A percentile compares a stretch with the other conserved stretches of the same genome.
Conservation (phyloP, 2,888 invertebrate species). For the Cheilosia soror region DNA sequence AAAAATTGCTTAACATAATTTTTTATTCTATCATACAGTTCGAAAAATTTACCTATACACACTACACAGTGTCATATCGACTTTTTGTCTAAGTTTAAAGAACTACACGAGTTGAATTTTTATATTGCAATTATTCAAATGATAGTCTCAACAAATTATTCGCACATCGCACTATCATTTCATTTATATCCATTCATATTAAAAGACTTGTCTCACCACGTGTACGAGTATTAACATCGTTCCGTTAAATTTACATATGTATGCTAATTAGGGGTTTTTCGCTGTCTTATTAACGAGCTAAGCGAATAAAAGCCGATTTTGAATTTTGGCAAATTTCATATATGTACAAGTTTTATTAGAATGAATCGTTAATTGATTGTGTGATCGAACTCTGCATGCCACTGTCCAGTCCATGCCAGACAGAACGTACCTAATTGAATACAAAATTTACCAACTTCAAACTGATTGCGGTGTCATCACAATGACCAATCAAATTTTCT, state of each 20-base stretch:
- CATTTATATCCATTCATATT: neutral
- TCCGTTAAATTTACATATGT: neutral
- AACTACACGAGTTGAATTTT: constrained; percentile 5
- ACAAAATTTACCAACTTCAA: neutral
- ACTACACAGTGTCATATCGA: neutral
- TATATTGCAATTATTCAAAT: neutral
- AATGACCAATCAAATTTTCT: neutral
- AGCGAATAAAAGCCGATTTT: too few relatives aligned
- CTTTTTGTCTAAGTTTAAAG: neutral
- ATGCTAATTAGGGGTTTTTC: neutral
- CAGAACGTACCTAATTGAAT: neutral
- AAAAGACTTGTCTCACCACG: neutral
- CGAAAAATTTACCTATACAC: too few relatives aligned
- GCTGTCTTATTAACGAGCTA: neutral
- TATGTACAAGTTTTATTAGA: too few relatives aligned
- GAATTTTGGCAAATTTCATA: too few relatives aligned
- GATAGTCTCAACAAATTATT: too few relatives aligned
- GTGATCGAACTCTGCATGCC: too few relatives aligned
- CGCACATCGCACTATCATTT: too few relatives aligned
- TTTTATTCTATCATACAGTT: too few relatives aligned
- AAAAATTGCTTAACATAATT: too few relatives aligned
- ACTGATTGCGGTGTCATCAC: constrained; percentile 1
- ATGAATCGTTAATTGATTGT: too few relatives aligned
- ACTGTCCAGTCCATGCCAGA: too few relatives aligned
- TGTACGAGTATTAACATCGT: neutral